phyloP scores from a whole-genome alignment of 1,140 invertebrate genomes.

The Epicauta chinensis region DNA sequence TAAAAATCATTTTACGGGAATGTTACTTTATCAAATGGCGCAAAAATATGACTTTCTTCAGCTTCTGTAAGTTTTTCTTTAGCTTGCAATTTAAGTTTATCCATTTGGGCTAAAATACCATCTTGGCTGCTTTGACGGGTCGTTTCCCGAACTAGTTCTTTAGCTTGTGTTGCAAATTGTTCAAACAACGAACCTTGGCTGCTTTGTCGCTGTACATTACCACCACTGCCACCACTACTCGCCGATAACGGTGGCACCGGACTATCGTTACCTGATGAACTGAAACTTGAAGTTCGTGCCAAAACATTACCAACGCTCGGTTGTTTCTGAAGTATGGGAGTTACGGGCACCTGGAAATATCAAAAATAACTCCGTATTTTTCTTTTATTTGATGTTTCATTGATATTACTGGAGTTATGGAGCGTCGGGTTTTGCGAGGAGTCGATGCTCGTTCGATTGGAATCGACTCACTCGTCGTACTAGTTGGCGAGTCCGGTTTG shows the following conservation, averaged over 20 bases:
- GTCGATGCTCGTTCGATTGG: slow-evolving; percentile 41
- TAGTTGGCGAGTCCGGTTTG: slow-evolving; percentile 40
- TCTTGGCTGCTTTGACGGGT: slow-evolving; percentile 85
- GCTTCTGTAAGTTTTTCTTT: slow-evolving; percentile 61
- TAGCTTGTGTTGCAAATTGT: slow-evolving; percentile 78
- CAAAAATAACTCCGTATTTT: no score
- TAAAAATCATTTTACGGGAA: neutral
- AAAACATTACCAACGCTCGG: slow-evolving; percentile 59
- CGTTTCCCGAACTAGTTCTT: slow-evolving; percentile 77
- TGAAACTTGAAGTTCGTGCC: slow-evolving; percentile 56
- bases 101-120: slow-evolving; percentile 81
- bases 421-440: slow-evolving; percentile 36
- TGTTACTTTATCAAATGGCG: slow-evolving; percentile 67
- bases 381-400: no score
- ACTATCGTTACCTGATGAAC: slow-evolving; percentile 45
- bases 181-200: slow-evolving; percentile 78
- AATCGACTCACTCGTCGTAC: slow-evolving; percentile 34
- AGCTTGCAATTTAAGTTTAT: slow-evolving; percentile 66
- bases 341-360: slow-evolving; percentile 37
- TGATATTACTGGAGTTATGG: slow-evolving; percentile 32
- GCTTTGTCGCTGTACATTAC: slow-evolving; percentile 59
- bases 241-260: slow-evolving; percentile 38
- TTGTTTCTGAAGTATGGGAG: slow-evolving; percentile 52
- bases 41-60: slow-evolving; percentile 63
- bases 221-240: slow-evolving; percentile 27